Percentiles rank a stretch among this genome's conserved stretches.
phyloP scores from a whole-genome alignment of 1,140 invertebrate genomes.

The Rhynchophorus ferrugineus region DNA sequence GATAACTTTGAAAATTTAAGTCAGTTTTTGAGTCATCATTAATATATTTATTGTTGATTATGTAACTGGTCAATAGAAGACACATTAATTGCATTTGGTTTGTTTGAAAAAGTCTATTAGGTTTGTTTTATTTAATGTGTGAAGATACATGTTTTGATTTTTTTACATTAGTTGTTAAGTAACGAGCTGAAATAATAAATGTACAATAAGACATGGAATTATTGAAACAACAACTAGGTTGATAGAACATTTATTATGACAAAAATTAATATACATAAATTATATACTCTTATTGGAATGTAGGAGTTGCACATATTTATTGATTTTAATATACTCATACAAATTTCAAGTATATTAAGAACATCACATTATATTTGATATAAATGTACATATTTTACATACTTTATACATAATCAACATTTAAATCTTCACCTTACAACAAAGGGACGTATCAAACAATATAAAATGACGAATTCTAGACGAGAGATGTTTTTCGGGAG shows the following conservation, averaged over 20 bases:
- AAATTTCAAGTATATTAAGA: constrained; percentile 12
- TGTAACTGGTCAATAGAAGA: no score
- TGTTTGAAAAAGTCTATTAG: no score
- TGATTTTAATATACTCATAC: constrained; percentile 17
- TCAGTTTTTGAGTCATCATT: no score
- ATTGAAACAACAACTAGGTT: neutral
- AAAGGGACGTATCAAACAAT: neutral
- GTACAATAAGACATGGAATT: no score
- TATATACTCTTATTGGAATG: constrained; percentile 17
- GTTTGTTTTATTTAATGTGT: no score
- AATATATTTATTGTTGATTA: no score
- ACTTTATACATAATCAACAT: constrained; percentile 12
- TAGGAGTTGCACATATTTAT: constrained; percentile 21
- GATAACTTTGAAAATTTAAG: no score
- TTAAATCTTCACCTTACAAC: neutral
- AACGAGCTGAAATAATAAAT: no score
- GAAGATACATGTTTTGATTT: no score
- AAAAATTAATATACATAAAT: constrained; percentile 25
- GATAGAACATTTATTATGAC: constrained; percentile 25
- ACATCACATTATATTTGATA: constrained; percentile 24
- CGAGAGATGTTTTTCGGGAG: neutral
- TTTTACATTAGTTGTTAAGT: no score
- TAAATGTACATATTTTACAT: constrained; percentile 17
- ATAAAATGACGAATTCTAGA: neutral
- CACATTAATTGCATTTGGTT: no score